Base-by-base conservation (phyloP, 2,113 vertebrate genomes). In the Cochlearius cochlearius region DNA sequence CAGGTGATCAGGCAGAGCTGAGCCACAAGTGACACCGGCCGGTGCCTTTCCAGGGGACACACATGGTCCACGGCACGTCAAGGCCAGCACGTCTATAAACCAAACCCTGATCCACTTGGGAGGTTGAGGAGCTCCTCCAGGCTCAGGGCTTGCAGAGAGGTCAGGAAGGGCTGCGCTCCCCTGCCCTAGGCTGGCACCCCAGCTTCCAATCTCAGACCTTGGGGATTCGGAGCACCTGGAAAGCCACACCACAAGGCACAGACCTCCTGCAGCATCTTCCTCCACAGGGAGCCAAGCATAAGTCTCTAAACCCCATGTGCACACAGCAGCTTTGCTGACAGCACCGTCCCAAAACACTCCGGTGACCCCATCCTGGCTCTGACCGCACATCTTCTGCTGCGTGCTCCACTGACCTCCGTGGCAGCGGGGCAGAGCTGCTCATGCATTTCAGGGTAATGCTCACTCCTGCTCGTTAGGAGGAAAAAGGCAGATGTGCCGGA, bases 1-100 rank as follows among this genome's bases (percentile, higher is more conserved):
- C 0, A 4, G 60, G 47, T 0, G 0, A 41, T 29, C 15, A 27
- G 43, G 39, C 29, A 50, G 58, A 27, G 6, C 2, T 50, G 36
- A 82, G 52, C 47, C 49, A 60, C 30, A 52, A 10, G 26, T 15
- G 39, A 38, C 64, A 52, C 3, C 0, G 1, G 45, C 14, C 2
- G 0, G 52, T 47, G 29, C 38, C 56, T 77, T 59, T 39, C 36
- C 79, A 80, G 41, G 77, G 52, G 79, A 55, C 34, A 43, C 0
- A 1, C 12, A 2, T 0, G 3, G 71, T 3, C 52, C 71, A 0
- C 2, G 15, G 79, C 23, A 15, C 20, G 23, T 29, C 62, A 86
- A 29, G 43, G 29, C 52, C 47, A 93, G 66, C 34, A 45, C 1
- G 1, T 34, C 49, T 43, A 14, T 4, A 47, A 86, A 43, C 43